Evolutionary conservation across 2,888 invertebrate species (phyloP).

Genomic region (Dexiosoma caninum): DNA sequence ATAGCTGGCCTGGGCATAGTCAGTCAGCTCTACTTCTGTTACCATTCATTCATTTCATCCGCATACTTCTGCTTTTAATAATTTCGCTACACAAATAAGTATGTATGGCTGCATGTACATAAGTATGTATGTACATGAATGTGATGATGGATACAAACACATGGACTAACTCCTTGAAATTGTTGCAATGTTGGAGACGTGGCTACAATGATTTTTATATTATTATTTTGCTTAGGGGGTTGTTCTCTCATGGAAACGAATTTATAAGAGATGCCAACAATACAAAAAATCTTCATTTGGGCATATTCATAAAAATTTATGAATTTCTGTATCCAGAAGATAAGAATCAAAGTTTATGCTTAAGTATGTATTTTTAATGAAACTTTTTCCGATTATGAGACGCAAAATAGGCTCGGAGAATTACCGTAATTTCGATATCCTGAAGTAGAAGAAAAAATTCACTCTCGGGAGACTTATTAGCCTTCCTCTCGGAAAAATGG

Average conservation of each 20-base stretch:
- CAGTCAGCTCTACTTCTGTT: constrained; percentile 41
- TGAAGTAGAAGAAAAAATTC: no score
- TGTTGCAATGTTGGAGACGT: constrained; percentile 38
- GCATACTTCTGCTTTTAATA: constrained; percentile 43
- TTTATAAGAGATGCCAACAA: constrained; percentile 9
- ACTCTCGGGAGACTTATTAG: no score
- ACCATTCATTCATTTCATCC: constrained; percentile 45
- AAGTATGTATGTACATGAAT: neutral
- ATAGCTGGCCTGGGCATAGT: constrained; percentile 39
- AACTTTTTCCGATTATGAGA: no score
- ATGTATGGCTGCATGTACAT: no score
- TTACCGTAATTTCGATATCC: no score
- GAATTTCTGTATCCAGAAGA: no score
- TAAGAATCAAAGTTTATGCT: no score
- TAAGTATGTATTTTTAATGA: no score
- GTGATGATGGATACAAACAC: constrained; percentile 22
- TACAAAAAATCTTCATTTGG: no score
- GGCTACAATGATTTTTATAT: constrained; percentile 40
- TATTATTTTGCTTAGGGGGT: constrained; percentile 24
- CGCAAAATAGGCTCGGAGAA: no score
- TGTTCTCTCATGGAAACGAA: constrained; percentile 30
- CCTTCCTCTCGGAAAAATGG: no score
- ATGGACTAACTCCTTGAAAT: constrained; percentile 38
- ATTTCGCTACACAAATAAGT: constrained; percentile 26
- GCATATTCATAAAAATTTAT: no score